Conservation (phyloP, 2,113 vertebrate species). For the Microcebus tavaratra region DNA sequence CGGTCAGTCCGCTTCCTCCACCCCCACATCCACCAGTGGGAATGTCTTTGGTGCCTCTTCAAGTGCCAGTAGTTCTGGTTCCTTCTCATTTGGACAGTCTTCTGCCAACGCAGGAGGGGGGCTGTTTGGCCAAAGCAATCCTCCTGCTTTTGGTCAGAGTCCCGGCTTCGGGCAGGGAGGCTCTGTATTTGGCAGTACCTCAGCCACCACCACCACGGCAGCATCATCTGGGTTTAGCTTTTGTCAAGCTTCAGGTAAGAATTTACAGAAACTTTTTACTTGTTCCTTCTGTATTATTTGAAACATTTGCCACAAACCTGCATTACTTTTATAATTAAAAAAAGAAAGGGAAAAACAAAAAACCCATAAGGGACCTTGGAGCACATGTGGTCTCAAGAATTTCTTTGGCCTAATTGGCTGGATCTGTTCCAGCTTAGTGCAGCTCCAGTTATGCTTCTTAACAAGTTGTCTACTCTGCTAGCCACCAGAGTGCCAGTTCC, state of each 20-base stretch:
- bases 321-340: not conserved
- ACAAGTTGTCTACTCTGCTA: not conserved
- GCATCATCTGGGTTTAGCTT: conserved; percentile 93
- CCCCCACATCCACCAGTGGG: conserved; percentile 77
- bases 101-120: conserved; percentile 81
- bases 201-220: conserved; percentile 86
- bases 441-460: not conserved
- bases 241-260: conserved; percentile 92
- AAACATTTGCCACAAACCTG: not conserved
- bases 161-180: conserved; percentile 89
- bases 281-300: too few relatives aligned
- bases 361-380: not conserved
- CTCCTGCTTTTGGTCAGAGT: conserved; percentile 90
- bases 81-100: conserved; percentile 91
- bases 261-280: accelerated
- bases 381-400: accelerated
- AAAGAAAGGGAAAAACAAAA: not conserved
- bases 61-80: conserved; percentile 83
- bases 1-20: conserved; percentile 85
- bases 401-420: not conserved
- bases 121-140: conserved; percentile 89
- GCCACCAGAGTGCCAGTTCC: not conserved
- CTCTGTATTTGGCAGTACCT: conserved; percentile 87
- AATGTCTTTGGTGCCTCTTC: conserved; percentile 87
- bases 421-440: too few relatives aligned